Evolutionary conservation across 2,113 vertebrate species (phyloP), one percentile per base, ranked within the genome.

Genomic region (Plecotus auritus): DNA sequence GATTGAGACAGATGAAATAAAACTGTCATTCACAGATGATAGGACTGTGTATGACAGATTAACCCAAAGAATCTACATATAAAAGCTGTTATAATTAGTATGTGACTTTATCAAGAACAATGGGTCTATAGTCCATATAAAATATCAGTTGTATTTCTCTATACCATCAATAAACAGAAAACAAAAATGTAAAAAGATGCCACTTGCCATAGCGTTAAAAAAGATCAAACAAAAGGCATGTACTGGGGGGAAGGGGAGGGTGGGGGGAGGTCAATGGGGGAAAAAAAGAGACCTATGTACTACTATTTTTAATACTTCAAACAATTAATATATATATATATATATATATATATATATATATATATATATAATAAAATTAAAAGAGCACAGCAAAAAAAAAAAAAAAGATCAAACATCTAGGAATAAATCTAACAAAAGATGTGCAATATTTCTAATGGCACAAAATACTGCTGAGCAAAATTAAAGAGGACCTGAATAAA

Each of bases 391-490:
- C n/a, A n/a, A n/a, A n/a, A n/a, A n/a, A n/a, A n/a, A n/a, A 42
- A 77, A 56, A 69, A 56, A 59, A 86, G 66, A 61, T 8, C 32
- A 26, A 89, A 77, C 18, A 40, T 13, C 40, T 81, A 10, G 69
- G 69, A 86, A 89, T 76, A 96, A 64, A 82, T 61, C 83, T 70
- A 85, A 82, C 14, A 87, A 81, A 84, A 85, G 61, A 74, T 30
- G 32, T 59, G 26, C 3, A 72, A 85, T 37, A 78, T 30, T 72
- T 88, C 40, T 45, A 81, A 70, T 26, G 32, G 40, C 45, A 81
- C 10, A 82, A 81, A 74, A 88, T n/a, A 90, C 9, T 84, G 47
- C 54, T 83, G 32, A 90, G 51, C 6, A 88, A 90, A 92, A 88
- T 30, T 81, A 49, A 88, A 89, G 9, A 42, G n/a, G 47, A 64